phyloP scores from a whole-genome alignment of 2,888 invertebrate species.

The Alentia gelatinosa region DNA sequence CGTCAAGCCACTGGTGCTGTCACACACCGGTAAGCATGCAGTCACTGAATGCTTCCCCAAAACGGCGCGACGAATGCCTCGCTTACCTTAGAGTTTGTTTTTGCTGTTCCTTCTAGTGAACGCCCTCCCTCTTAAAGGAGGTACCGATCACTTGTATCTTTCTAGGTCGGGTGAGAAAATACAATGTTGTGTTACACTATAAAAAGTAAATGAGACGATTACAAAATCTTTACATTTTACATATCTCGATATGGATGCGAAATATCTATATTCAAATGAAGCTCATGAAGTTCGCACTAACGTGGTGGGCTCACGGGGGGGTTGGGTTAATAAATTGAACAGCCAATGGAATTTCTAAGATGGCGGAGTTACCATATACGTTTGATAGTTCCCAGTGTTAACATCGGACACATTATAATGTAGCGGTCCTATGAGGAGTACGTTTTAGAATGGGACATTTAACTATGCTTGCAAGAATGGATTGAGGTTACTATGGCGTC shows the following conservation, averaged over 20 bases:
- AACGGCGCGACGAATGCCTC: not conserved
- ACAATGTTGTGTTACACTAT: too few relatives aligned
- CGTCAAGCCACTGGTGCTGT: too few relatives aligned
- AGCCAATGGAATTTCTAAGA: conserved; percentile 7
- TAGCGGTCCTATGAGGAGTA: not conserved
- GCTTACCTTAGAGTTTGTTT: not conserved
- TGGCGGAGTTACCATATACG: conserved; percentile 15
- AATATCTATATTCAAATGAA: not conserved
- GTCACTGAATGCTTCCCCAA: not conserved
- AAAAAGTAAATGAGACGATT: too few relatives aligned
- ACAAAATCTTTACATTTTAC: too few relatives aligned
- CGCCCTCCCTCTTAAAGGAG: not conserved
- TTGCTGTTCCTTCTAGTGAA: not conserved
- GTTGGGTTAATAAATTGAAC: not conserved
- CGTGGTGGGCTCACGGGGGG: not conserved
- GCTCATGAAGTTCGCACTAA: not conserved
- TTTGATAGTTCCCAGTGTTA: not conserved
- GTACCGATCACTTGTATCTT: not conserved
- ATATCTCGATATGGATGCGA: too few relatives aligned
- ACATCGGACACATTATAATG: not conserved
- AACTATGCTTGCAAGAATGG: not conserved
- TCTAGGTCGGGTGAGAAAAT: too few relatives aligned
- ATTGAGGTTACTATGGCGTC: not conserved
- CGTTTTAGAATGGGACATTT: not conserved
- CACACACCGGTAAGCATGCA: too few relatives aligned